Evolutionary conservation across 1,140 invertebrate species (phyloP).

Genomic region (Drosophila sucinea): DNA sequence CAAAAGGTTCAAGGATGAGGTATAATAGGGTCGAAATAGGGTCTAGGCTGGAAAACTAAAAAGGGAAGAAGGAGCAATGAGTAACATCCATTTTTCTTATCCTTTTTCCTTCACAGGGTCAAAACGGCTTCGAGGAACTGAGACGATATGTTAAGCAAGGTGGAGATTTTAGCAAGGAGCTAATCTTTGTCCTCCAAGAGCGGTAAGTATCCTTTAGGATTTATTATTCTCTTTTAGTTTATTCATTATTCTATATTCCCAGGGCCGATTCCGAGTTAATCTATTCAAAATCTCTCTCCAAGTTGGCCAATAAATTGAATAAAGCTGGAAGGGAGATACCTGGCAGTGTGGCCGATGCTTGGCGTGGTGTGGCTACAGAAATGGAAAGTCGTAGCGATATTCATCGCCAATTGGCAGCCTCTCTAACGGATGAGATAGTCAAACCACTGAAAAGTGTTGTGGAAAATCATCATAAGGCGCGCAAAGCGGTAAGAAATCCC

Average conservation of each 20-base stretch:
- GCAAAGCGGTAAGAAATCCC: slow-evolving; percentile 86
- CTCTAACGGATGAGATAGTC: slow-evolving; percentile 93
- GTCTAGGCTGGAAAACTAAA: neutral
- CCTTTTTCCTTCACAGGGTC: slow-evolving; percentile 86
- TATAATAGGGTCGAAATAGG: slow-evolving; percentile 25
- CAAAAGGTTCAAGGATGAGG: slow-evolving; percentile 74
- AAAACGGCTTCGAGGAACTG: slow-evolving; percentile 96
- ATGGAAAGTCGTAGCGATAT: slow-evolving; percentile 95
- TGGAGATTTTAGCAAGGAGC: slow-evolving; percentile 96
- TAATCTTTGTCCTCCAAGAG: slow-evolving; percentile 94
- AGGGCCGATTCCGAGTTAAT: slow-evolving; percentile 94
- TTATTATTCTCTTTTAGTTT: neutral
- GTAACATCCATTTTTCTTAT: neutral
- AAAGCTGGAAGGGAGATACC: slow-evolving; percentile 91
- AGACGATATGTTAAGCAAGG: slow-evolving; percentile 96
- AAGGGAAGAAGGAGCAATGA: too few relatives aligned
- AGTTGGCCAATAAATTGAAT: slow-evolving; percentile 92
- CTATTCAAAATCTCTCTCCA: slow-evolving; percentile 95
- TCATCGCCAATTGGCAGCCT: slow-evolving; percentile 91
- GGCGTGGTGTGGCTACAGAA: slow-evolving; percentile 94
- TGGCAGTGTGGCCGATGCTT: slow-evolving; percentile 93
- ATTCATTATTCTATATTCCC: neutral
- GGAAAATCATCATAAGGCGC: slow-evolving; percentile 90
- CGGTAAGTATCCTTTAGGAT: slow-evolving; percentile 86
- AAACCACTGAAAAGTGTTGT: slow-evolving; percentile 91